Conservation (phyloP, 2,113 vertebrate species). For the Pteropus alecto region DNA sequence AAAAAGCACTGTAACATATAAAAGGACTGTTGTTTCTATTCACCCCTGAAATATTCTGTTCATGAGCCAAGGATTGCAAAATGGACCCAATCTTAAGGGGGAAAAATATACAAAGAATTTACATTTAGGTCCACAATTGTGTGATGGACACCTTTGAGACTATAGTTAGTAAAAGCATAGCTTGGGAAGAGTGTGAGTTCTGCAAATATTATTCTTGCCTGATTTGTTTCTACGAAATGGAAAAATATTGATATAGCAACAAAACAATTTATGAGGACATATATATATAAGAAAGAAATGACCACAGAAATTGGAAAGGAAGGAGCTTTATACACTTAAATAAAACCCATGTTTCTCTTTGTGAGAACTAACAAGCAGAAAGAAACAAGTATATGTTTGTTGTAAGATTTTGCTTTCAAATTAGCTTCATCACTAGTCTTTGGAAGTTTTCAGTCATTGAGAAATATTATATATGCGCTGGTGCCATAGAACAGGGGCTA, state of each 20-base stretch:
- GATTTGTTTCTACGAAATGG: neutral
- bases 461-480: neutral
- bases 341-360: neutral
- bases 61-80: neutral
- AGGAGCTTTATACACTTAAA: neutral
- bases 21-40: neutral
- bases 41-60: neutral
- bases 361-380: neutral
- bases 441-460: constrained; percentile 39
- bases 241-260: constrained; percentile 8
- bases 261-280: constrained; percentile 41
- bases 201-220: neutral
- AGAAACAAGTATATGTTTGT: accelerated
- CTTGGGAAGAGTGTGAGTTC: neutral
- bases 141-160: neutral
- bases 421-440: constrained; percentile 4
- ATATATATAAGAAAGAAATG: neutral
- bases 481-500: neutral
- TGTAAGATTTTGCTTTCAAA: constrained; percentile 14
- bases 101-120: neutral
- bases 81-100: neutral
- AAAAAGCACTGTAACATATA: neutral
- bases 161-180: neutral
- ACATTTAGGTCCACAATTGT: constrained; percentile 14
- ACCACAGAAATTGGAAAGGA: neutral